A percentile compares a stretch with the other conserved stretches of the same genome.
phyloP scores from a whole-genome alignment of 2,797 vertebrate species.

The Petrocephalus sullivani region DNA sequence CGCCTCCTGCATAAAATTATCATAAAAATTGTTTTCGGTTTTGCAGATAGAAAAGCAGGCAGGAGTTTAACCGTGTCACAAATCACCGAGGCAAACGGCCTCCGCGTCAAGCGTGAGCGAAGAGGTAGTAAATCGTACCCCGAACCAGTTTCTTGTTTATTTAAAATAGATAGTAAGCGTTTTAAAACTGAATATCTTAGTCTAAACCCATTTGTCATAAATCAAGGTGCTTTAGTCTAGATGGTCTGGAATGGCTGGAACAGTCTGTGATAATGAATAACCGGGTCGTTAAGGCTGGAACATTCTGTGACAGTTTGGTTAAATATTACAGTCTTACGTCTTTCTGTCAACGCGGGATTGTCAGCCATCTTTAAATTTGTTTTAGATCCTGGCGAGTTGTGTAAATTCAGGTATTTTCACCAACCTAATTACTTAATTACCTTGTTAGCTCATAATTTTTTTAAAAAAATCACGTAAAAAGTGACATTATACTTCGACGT shows the following conservation, averaged over 20 bases:
- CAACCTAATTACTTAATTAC: conserved; percentile 8
- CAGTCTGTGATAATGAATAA: conserved; percentile 6
- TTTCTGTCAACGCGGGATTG: not conserved
- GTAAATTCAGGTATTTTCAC: not conserved
- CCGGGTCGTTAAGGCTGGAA: not conserved
- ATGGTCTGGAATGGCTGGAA: not conserved
- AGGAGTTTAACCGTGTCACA: not conserved
- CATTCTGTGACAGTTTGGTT: not conserved
- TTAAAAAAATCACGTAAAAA: not conserved
- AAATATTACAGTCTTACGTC: not conserved
- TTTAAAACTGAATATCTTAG: not conserved
- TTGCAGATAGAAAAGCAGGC: not conserved
- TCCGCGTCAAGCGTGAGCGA: not conserved
- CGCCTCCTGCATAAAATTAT: not conserved
- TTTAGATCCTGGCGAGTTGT: not conserved
- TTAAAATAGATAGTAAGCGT: not conserved
- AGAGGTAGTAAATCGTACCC: not conserved
- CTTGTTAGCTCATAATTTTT: not conserved
- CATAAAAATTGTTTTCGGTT: conserved; percentile 4
- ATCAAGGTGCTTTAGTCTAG: conserved; percentile 1
- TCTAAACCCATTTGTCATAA: not conserved
- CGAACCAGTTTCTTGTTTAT: not conserved
- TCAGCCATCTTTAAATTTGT: not conserved
- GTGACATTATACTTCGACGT: not conserved
- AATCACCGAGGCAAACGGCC: not conserved